Conservation (phyloP, 2,888 invertebrate genomes). For the Xestobium rufovillosum region DNA sequence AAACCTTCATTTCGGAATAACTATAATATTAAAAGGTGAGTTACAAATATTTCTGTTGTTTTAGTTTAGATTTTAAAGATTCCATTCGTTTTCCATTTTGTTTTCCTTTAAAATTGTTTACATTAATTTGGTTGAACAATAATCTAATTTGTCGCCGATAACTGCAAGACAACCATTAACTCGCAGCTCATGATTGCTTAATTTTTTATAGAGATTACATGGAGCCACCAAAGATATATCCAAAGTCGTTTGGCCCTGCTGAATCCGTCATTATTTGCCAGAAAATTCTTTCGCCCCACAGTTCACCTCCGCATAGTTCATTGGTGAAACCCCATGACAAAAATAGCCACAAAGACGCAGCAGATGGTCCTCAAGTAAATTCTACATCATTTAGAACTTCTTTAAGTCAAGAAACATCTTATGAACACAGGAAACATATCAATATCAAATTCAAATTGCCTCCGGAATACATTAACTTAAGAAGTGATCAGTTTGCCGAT, state of each 20-base stretch:
- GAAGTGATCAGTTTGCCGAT: slow-evolving; percentile 20
- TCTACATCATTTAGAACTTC: slow-evolving; percentile 17
- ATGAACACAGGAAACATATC: slow-evolving; percentile 37
- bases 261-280: slow-evolving; percentile 39
- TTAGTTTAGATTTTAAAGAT: slow-evolving; percentile 4
- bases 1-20: slow-evolving; percentile 42
- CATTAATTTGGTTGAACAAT: too few relatives aligned
- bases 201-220: slow-evolving; percentile 33
- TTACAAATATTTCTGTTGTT: slow-evolving; percentile 3
- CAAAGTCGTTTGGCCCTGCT: slow-evolving; percentile 32
- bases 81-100: slow-evolving; percentile 4
- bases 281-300: slow-evolving; percentile 35
- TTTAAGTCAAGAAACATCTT: slow-evolving; percentile 37
- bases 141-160: too few relatives aligned
- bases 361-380: slow-evolving; percentile 2
- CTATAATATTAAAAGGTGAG: slow-evolving; percentile 41
- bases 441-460: slow-evolving; percentile 43
- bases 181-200: too few relatives aligned
- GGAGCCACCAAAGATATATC: slow-evolving; percentile 30
- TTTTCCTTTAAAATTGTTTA: slow-evolving; percentile 5
- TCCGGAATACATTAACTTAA: slow-evolving; percentile 34
- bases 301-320: slow-evolving; percentile 19
- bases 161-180: too few relatives aligned
- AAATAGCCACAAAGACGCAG: slow-evolving; percentile 4
- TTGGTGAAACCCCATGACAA: not conserved